These are phyloP conservation scores for Mormyrus iriodes DNA, from an alignment of 2,113 vertebrate genomes.

Conservation along the genomic window DNA sequence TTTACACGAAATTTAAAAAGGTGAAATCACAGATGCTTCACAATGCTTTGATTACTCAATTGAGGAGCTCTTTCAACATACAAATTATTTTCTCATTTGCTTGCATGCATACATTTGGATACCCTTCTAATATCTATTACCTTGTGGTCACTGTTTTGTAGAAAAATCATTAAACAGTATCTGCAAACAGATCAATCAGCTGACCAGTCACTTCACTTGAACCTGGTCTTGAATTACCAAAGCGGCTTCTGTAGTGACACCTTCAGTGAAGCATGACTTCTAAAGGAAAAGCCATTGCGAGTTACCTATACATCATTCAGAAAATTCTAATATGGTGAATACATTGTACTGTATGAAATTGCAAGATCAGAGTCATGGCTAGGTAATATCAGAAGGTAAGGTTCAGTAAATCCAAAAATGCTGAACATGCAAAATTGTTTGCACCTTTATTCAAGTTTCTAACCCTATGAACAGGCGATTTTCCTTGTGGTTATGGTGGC, in stretches of 20 bases:
- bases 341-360: neutral
- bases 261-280: neutral
- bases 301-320: neutral
- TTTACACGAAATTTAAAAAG: conserved; percentile 1
- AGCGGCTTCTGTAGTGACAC: neutral
- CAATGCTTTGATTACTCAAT: neutral
- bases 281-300: neutral
- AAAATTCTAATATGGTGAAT: neutral
- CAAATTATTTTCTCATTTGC: neutral
- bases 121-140: neutral
- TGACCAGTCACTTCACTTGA: neutral
- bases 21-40: neutral
- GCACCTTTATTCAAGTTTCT: neutral
- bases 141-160: neutral
- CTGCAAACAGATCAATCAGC: neutral
- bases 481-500: neutral
- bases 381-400: neutral
- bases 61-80: neutral
- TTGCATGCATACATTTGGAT: neutral
- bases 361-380: neutral
- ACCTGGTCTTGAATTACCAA: neutral
- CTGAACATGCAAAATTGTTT: neutral
- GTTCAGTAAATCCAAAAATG: neutral
- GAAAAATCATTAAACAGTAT: neutral
- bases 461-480: neutral